Conservation (phyloP, 2,797 vertebrate species). For the Onychomys torridus region DNA sequence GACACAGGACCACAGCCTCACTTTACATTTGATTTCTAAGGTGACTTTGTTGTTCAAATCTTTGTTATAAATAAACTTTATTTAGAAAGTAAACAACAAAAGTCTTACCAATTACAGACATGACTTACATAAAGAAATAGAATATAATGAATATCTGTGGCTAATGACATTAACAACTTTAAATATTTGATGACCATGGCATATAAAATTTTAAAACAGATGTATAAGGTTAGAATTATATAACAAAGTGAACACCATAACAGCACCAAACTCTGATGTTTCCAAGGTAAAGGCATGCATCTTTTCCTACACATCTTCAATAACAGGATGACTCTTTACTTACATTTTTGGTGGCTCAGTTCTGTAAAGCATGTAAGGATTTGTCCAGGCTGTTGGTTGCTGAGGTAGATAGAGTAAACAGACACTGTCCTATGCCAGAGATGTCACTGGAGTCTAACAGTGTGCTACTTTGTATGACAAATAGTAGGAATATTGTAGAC, state of each 20-base stretch:
- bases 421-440: neutral
- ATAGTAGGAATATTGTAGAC: neutral
- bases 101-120: neutral
- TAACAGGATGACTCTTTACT: neutral
- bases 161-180: slow-evolving; percentile 4
- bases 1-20: slow-evolving; percentile 40
- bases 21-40: slow-evolving; percentile 67
- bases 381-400: neutral
- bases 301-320: neutral
- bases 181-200: neutral
- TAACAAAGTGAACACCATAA: neutral
- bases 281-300: neutral
- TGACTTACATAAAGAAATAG: neutral
- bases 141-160: neutral
- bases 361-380: neutral
- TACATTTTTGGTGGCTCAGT: neutral
- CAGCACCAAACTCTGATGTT: neutral
- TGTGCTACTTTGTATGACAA: neutral
- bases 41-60: slow-evolving; percentile 57
- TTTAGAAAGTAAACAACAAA: neutral
- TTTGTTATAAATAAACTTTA: neutral
- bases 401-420: neutral
- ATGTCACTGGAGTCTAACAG: neutral
- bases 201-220: neutral
- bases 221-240: neutral